Conservation (phyloP, 1,140 invertebrate genomes). For the Ceratina australensis region DNA sequence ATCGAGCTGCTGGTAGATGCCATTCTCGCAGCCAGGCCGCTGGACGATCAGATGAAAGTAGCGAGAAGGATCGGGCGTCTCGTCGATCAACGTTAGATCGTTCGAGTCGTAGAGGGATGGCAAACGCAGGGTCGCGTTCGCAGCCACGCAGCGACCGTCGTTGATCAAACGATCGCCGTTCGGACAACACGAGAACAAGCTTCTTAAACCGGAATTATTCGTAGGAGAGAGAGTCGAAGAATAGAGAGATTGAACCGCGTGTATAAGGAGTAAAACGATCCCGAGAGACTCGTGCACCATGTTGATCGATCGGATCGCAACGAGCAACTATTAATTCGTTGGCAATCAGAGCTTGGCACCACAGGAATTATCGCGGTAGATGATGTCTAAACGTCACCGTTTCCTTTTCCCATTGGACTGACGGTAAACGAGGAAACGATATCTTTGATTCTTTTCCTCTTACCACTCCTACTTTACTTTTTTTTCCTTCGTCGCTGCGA, state of each 20-base stretch:
- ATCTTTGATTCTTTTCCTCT: no score
- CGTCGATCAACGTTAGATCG: neutral
- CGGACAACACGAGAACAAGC: slow-evolving; percentile 40
- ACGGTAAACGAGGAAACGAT: no score
- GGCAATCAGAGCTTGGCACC: neutral
- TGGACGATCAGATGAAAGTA: slow-evolving; percentile 23
- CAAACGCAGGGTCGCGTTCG: slow-evolving; percentile 8
- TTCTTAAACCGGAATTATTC: no score
- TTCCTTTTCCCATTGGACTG: no score
- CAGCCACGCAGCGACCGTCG: neutral
- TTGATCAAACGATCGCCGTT: neutral
- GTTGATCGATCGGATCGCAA: neutral
- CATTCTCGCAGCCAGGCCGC: slow-evolving; percentile 42
- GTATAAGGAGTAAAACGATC: neutral
- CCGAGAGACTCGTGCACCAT: neutral
- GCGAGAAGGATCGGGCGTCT: neutral
- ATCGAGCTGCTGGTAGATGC: slow-evolving; percentile 64
- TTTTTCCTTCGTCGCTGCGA: no score
- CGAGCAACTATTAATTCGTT: neutral
- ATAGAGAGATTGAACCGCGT: neutral
- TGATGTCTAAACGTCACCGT: no score
- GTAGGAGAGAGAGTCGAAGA: no score
- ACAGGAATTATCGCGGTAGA: slow-evolving; percentile 6
- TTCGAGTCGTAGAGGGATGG: slow-evolving; percentile 31
- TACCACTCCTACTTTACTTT: no score